These are phyloP conservation scores for Epicauta chinensis DNA, from an alignment of 1,140 invertebrate genomes.

Conservation along the genomic window DNA sequence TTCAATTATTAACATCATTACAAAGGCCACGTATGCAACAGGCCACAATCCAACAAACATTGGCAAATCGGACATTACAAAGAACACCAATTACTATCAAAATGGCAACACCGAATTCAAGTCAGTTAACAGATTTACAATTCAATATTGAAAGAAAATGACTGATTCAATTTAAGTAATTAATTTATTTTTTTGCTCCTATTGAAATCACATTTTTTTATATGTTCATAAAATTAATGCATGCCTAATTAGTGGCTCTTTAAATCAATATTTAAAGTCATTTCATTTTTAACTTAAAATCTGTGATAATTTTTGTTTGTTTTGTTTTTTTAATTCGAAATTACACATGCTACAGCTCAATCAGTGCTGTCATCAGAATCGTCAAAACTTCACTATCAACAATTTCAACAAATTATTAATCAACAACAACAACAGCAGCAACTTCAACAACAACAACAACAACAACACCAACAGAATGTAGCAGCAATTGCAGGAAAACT, in stretches of 20 bases:
- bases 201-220: constrained; percentile 9
- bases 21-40: constrained; percentile 50
- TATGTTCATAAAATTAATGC: constrained; percentile 12
- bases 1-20: constrained; percentile 52
- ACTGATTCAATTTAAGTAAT: constrained; percentile 15
- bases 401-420: constrained; percentile 4
- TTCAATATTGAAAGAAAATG: constrained; percentile 32
- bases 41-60: constrained; percentile 43
- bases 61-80: constrained; percentile 41
- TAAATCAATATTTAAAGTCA: constrained; percentile 3
- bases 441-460: constrained; percentile 17
- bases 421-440: constrained; percentile 14
- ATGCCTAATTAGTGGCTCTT: constrained; percentile 18
- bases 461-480: constrained; percentile 14
- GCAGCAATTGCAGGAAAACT: constrained; percentile 16
- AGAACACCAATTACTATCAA: constrained; percentile 52
- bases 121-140: constrained; percentile 44
- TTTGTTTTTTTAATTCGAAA: constrained; percentile 15
- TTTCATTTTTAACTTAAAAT: neutral
- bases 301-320: constrained; percentile 11
- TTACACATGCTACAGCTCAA: constrained; percentile 3
- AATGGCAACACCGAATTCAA: constrained; percentile 54
- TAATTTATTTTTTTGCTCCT: constrained; percentile 5
- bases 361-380: constrained; percentile 7
- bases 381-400: constrained; percentile 18